Evolutionary conservation across 2,888 invertebrate genomes (phyloP).

Genomic region (Amblyjoppa fuscipennis): DNA sequence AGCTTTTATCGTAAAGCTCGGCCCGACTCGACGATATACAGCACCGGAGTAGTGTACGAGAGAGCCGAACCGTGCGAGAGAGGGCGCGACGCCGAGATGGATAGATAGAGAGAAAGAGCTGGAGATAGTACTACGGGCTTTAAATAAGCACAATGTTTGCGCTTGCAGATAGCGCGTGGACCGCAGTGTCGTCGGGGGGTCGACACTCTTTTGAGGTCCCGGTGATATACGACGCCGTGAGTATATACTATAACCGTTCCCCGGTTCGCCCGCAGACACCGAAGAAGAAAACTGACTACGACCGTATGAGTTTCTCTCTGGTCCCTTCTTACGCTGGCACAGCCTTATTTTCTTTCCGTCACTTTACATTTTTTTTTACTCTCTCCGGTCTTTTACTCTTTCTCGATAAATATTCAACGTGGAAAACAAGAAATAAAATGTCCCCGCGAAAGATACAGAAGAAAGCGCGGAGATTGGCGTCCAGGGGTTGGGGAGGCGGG

Average conservation of each 20-base stretch:
- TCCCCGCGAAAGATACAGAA: not conserved
- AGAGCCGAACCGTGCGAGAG: not conserved
- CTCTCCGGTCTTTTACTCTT: constrained; percentile 7
- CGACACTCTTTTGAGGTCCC: constrained; percentile 73
- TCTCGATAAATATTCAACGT: constrained; percentile 1
- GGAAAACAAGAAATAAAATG: constrained; percentile 8
- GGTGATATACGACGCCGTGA: constrained; percentile 67
- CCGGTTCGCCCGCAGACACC: constrained; percentile 16
- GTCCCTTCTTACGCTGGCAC: constrained; percentile 5
- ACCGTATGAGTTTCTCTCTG: constrained; percentile 28
- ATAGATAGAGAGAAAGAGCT: constrained; percentile 26
- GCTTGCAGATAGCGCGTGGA: constrained; percentile 73
- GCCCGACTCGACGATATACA: constrained; percentile 74
- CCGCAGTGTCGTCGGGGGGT: constrained; percentile 66
- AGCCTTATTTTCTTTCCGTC: constrained; percentile 30
- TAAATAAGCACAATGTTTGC: constrained; percentile 81
- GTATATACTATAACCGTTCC: constrained; percentile 51
- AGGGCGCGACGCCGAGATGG: constrained; percentile 17
- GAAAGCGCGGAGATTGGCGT: not conserved
- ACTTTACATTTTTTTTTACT: not conserved
- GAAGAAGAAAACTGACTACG: constrained; percentile 32
- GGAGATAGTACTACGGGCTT: constrained; percentile 71
- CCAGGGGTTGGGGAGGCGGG: not conserved
- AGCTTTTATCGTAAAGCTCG: constrained; percentile 78
- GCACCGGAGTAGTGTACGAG: constrained; percentile 9